Conservation (phyloP, 2,888 invertebrate genomes). For the Lucinisca nassula region DNA sequence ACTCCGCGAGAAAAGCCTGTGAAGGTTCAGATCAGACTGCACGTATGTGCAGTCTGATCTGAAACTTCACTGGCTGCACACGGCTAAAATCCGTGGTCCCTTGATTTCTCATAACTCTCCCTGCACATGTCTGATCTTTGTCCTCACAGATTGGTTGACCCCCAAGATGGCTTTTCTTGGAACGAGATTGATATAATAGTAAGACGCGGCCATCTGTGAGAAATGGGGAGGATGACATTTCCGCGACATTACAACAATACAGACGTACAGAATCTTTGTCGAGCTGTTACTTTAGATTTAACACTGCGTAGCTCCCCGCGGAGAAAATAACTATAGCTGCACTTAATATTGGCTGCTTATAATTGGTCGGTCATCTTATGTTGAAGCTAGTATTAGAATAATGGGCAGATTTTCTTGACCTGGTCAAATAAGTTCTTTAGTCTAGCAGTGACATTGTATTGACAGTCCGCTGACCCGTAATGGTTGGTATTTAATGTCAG, state of each 20-base stretch:
- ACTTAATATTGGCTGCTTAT: slow-evolving; percentile 44
- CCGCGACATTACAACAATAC: neutral
- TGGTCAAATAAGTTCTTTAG: slow-evolving; percentile 55
- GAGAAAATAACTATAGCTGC: slow-evolving; percentile 63
- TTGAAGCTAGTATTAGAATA: slow-evolving; percentile 63
- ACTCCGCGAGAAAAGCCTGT: no score
- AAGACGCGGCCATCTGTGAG: slow-evolving; percentile 13
- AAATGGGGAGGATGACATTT: slow-evolving; percentile 1
- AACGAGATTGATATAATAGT: slow-evolving; percentile 6
- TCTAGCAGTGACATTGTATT: slow-evolving; percentile 12
- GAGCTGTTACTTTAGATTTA: slow-evolving; percentile 10
- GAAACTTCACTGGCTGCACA: no score
- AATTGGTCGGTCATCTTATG: slow-evolving; percentile 62
- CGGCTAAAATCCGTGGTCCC: no score
- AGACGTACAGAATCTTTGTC: slow-evolving; percentile 5
- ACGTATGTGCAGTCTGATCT: no score
- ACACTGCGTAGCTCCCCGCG: slow-evolving; percentile 34
- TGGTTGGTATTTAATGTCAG: neutral
- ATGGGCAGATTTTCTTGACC: slow-evolving; percentile 63
- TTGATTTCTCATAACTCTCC: no score
- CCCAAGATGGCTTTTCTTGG: no score
- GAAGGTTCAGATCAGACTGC: no score
- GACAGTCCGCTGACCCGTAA: slow-evolving; percentile 5
- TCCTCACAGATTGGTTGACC: no score
- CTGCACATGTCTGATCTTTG: no score